Evolutionary conservation across 2,888 invertebrate species (phyloP), one percentile per base, ranked within the genome.

Genomic region (Ophraella communa): DNA sequence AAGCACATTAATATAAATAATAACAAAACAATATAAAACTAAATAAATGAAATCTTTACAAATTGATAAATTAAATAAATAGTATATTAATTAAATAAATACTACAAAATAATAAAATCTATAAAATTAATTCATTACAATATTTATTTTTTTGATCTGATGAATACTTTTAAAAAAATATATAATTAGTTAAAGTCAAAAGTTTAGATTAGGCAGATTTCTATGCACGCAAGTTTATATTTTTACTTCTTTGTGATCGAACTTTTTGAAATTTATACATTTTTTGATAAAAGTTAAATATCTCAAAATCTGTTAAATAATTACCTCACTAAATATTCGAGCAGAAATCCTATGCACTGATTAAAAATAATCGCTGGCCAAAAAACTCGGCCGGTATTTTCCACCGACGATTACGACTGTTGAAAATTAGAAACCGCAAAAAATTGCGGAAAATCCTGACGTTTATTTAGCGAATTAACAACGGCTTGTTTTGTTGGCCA

Each of bases 281-380:
- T 47, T 47, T 47, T 21, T n/a, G 21, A 47, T 47, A 18, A 20
- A 47, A 47, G 47, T 21, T 47, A 47, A 23, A 21, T 21, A 20
- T 47, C 47, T 47, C 20, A 10, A 57, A 62, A 57, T 56, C 33
- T 42, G 44, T 42, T 30, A 23, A 57, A 62, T 62, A 21, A 56
- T 55, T 30, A 30, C 45, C 17, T 49, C 17, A 35, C 55, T 49
- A 17, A 55, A 54, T 35, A 49, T 62, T 56, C 18, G 11, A 39
- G 56, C 39, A 39, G 39, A 44, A 62, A 62, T 57, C 57, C 62
- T 47, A 62, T 71, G 67, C 65, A n/a, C 61, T 67, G 71, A 72
- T 72, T 72, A 71, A 72, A 72, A 71, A 69, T 72, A 71, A 72
- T 72, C 72, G 72, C 65, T n/a, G n/a, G n/a, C 54, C 59, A 59